These are phyloP conservation scores for Tachysurus vachellii DNA, from an alignment of 2,113 vertebrate genomes.

Conservation along the genomic window DNA sequence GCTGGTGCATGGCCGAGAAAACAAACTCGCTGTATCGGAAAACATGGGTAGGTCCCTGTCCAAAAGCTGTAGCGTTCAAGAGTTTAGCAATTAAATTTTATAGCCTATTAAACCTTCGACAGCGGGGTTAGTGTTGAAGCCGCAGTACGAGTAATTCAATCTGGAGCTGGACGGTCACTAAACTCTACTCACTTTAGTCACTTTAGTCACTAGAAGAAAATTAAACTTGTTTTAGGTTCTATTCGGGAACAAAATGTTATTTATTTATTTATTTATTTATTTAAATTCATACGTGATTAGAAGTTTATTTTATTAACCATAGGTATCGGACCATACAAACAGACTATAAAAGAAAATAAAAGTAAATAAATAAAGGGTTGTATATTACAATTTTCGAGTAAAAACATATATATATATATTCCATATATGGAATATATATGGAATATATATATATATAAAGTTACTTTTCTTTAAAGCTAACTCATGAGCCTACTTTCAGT, in stretches of 20 bases:
- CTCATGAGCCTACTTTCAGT: not conserved
- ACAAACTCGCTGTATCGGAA: constrained; percentile 79
- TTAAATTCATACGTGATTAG: not conserved
- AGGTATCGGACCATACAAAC: not conserved
- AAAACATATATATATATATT: too few species aligned
- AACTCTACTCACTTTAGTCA: not conserved
- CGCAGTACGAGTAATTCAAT: constrained; percentile 50
- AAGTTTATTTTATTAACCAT: not conserved
- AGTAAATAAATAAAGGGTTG: not conserved
- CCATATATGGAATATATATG: not conserved
- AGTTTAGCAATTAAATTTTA: constrained; percentile 75
- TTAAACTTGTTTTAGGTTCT: constrained; percentile 1
- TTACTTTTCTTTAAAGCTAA: not conserved
- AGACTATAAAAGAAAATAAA: too few species aligned
- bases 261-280: not conserved
- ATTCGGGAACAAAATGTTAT: not conserved
- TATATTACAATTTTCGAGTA: not conserved
- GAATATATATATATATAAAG: not conserved
- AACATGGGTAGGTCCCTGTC: constrained; percentile 79
- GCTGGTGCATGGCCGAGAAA: constrained; percentile 72
- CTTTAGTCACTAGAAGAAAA: not conserved
- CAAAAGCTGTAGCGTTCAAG: constrained; percentile 79
- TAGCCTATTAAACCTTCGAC: constrained; percentile 75
- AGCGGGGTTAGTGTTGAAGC: constrained; percentile 46
- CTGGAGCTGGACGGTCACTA: not conserved